A percentile compares a stretch with the other conserved stretches of the same genome.
These are phyloP conservation scores for Caenorhabditis panamensis DNA, from an alignment of 2,888 invertebrate species.

Conservation along the genomic window DNA sequence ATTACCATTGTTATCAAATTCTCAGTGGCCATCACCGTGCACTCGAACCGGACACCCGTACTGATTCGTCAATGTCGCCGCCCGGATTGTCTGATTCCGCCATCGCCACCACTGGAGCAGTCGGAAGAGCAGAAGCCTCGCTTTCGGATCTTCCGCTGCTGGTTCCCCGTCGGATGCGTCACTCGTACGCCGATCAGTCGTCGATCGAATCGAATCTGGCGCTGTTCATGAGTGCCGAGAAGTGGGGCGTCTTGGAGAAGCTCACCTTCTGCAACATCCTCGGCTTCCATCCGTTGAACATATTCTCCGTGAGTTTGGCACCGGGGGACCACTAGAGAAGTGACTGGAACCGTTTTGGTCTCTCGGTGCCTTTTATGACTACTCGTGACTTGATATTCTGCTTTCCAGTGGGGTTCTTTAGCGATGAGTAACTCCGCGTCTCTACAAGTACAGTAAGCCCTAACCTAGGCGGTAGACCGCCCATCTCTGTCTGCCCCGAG, in stretches of 20 bases:
- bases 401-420: no score
- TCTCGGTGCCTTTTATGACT: no score
- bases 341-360: no score
- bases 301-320: slow-evolving; percentile 26
- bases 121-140: background rate
- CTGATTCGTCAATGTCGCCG: slow-evolving; percentile 17
- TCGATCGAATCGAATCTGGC: slow-evolving; percentile 8
- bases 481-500: no score
- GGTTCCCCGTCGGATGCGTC: slow-evolving; percentile 12
- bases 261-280: slow-evolving; percentile 31
- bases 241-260: slow-evolving; percentile 22
- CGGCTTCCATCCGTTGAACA: slow-evolving; percentile 24
- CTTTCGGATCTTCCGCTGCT: background rate
- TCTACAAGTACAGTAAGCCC: no score
- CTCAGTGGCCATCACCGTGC: background rate
- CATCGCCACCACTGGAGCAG: background rate
- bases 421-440: no score
- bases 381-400: background rate
- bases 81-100: background rate
- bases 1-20: background rate
- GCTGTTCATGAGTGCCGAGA: slow-evolving; percentile 19
- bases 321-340: no score
- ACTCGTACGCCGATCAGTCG: slow-evolving; percentile 10
- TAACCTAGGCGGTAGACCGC: no score
- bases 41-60: background rate